phyloP scores from a whole-genome alignment of 2,797 vertebrate species.

The Sebastes taczanowskii region DNA sequence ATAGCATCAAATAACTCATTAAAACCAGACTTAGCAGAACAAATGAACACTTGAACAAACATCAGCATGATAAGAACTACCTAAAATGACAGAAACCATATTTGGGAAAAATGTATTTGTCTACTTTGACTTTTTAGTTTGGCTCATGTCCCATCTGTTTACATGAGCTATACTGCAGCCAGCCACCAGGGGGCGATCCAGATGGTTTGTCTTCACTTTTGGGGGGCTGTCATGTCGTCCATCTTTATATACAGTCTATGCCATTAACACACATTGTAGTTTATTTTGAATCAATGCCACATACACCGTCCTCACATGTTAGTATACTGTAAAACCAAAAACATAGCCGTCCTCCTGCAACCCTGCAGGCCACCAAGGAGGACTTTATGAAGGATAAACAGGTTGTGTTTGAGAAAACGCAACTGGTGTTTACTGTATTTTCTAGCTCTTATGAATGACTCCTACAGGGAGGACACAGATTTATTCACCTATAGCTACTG shows the following conservation, averaged over 20 bases:
- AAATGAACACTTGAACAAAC: too few relatives aligned
- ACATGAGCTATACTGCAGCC: background rate
- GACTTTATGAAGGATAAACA: background rate
- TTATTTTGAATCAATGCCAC: background rate
- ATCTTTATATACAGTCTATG: background rate
- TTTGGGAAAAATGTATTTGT: too few relatives aligned
- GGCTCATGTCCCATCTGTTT: accelerated
- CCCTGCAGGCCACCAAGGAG: background rate
- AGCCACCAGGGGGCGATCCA: background rate
- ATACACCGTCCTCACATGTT: background rate
- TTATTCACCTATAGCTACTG: background rate
- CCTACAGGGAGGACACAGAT: background rate
- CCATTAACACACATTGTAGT: background rate
- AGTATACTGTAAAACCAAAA: background rate
- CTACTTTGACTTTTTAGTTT: background rate
- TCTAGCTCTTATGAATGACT: background rate
- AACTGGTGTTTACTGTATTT: background rate
- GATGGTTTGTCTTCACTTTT: background rate
- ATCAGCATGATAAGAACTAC: too few relatives aligned
- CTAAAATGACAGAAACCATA: too few relatives aligned
- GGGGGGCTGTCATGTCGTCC: background rate
- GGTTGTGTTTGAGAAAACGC: background rate
- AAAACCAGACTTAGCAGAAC: too few relatives aligned
- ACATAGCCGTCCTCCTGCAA: background rate
- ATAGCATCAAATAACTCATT: too few relatives aligned